These are phyloP conservation scores for Glyphotaelius pellucidus DNA, from an alignment of 2,888 invertebrate species.

Conservation along the genomic window DNA sequence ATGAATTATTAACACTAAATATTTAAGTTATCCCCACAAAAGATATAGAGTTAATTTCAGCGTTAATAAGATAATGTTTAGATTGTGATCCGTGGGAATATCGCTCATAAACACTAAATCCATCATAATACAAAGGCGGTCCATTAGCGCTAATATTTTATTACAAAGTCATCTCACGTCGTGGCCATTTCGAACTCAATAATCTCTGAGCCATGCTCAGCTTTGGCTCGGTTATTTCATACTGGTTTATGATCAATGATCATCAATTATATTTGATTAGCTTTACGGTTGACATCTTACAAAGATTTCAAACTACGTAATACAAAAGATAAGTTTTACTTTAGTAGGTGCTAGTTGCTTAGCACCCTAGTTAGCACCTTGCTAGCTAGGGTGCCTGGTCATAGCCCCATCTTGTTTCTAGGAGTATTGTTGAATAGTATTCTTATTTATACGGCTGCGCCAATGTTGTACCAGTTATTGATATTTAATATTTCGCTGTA, in stretches of 20 bases:
- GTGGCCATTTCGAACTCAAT: neutral
- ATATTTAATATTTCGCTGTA: too few relatives aligned
- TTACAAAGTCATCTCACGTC: slow-evolving; percentile 17
- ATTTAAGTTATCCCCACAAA: neutral
- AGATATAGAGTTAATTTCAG: neutral
- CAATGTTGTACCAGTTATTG: too few relatives aligned
- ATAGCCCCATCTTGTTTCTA: too few relatives aligned
- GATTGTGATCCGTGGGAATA: slow-evolving; percentile 26
- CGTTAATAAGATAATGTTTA: neutral
- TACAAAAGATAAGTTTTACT: too few relatives aligned
- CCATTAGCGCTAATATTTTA: slow-evolving; percentile 19
- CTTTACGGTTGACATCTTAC: too few relatives aligned
- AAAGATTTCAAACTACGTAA: too few relatives aligned
- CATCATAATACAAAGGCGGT: slow-evolving; percentile 17
- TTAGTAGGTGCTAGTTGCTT: too few relatives aligned
- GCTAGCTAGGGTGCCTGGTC: too few relatives aligned
- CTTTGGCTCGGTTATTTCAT: slow-evolving; percentile 4
- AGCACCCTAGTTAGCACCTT: too few relatives aligned
- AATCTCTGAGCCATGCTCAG: slow-evolving; percentile 3
- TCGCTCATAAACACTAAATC: slow-evolving; percentile 25
- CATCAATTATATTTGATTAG: too few relatives aligned
- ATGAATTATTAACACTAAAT: neutral
- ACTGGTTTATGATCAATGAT: neutral
- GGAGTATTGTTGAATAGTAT: too few relatives aligned
- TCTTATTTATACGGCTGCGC: too few relatives aligned